Percentiles rank a stretch among this genome's conserved stretches.
Evolutionary conservation across 2,888 invertebrate species (phyloP).

Genomic region (Junonia oenone): DNA sequence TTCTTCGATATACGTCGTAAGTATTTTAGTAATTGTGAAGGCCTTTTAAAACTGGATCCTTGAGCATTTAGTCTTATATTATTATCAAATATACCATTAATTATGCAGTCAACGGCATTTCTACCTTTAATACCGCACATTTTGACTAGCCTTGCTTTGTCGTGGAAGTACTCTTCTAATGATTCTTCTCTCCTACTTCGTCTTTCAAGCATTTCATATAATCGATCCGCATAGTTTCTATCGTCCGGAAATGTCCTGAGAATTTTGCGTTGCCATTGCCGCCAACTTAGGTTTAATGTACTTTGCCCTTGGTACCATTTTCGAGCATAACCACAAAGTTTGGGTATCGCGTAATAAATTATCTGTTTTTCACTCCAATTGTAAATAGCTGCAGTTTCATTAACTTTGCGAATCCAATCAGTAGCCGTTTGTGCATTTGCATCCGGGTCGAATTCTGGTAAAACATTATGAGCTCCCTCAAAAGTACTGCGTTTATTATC

Average conservation of each 20-base stretch:
- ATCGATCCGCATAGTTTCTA: constrained; percentile 26
- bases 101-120: not conserved
- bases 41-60: not conserved
- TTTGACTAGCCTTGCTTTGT: not conserved
- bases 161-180: not conserved
- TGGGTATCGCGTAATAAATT: constrained; percentile 28
- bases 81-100: not conserved
- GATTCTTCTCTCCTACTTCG: not conserved
- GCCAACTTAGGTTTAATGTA: not conserved
- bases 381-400: constrained; percentile 27
- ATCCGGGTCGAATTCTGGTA: constrained; percentile 25
- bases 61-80: not conserved
- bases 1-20: not conserved
- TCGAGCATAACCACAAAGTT: constrained; percentile 28
- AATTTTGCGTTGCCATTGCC: constrained; percentile 27
- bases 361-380: constrained; percentile 27
- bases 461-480: constrained; percentile 14
- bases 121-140: not conserved
- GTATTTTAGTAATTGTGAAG: not conserved
- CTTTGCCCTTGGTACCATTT: constrained; percentile 30
- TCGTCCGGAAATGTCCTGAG: constrained; percentile 28
- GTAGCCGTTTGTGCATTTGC: constrained; percentile 15
- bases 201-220: constrained; percentile 3
- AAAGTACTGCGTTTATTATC: not conserved
- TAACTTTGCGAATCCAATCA: constrained; percentile 27